Conservation (phyloP, 1,140 invertebrate genomes). For the Eumaeus atala region DNA sequence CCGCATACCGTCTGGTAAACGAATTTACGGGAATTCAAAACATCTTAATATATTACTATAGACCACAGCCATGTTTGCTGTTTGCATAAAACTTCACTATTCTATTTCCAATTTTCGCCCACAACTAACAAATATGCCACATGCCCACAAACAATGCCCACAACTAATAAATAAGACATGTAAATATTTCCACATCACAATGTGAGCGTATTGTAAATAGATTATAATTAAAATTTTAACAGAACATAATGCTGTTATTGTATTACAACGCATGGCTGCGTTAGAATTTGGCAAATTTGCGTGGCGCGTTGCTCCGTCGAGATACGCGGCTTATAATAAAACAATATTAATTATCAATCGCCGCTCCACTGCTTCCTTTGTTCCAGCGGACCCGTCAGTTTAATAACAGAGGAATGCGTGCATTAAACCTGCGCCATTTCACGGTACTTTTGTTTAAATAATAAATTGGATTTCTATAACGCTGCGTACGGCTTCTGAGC, state of each 20-base stretch:
- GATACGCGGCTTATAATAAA: slow-evolving; percentile 68
- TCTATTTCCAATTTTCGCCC: too few relatives aligned
- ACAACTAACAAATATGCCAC: too few relatives aligned
- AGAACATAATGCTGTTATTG: slow-evolving; percentile 57
- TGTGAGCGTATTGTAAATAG: slow-evolving; percentile 21
- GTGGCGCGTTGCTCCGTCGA: slow-evolving; percentile 36
- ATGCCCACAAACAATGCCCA: too few relatives aligned
- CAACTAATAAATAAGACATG: neutral
- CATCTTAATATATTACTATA: too few relatives aligned
- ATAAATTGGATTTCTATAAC: slow-evolving; percentile 64
- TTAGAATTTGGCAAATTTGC: slow-evolving; percentile 36
- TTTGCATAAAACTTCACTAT: too few relatives aligned
- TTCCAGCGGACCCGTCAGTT: slow-evolving; percentile 38
- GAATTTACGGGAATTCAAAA: too few relatives aligned
- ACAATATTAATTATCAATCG: slow-evolving; percentile 70
- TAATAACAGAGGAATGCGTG: slow-evolving; percentile 62
- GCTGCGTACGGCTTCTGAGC: slow-evolving; percentile 19
- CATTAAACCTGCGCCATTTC: slow-evolving; percentile 58
- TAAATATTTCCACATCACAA: slow-evolving; percentile 2
- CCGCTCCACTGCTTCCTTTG: slow-evolving; percentile 59
- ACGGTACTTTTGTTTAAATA: slow-evolving; percentile 65
- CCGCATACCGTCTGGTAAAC: too few relatives aligned
- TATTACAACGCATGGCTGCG: slow-evolving; percentile 51
- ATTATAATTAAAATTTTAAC: slow-evolving; percentile 36
- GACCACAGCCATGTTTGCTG: too few relatives aligned